A percentile compares a stretch with the other conserved stretches of the same genome.
Conservation (phyloP, 2,797 vertebrate species). For the Fundulus diaphanus region DNA sequence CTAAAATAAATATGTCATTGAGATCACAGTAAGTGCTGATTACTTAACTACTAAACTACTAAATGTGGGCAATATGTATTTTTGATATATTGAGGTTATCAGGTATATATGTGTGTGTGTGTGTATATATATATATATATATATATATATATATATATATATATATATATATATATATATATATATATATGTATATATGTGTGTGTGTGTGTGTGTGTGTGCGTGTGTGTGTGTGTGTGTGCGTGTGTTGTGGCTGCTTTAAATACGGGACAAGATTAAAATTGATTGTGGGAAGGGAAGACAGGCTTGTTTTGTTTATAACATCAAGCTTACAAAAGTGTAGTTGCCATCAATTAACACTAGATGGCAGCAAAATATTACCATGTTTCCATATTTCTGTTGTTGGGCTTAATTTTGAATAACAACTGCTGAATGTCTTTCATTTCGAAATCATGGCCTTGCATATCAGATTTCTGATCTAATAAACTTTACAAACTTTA, state of each 20-base stretch:
- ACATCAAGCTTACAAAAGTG: not conserved
- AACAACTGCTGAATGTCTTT: not conserved
- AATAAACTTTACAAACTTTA: not conserved
- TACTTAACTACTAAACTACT: not conserved
- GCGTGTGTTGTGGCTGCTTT: not conserved
- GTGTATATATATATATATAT: too few relatives aligned
- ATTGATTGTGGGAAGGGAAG: not conserved
- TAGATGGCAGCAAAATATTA: slow-evolving; percentile 63
- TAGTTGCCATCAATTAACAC: slow-evolving; percentile 46
- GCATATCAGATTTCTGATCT: not conserved
- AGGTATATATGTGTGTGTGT: not conserved
- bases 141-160: too few relatives aligned
- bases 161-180: too few relatives aligned
- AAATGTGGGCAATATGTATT: slow-evolving; percentile 8
- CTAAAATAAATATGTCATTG: not conserved
- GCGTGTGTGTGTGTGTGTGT: too few relatives aligned
- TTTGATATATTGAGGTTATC: slow-evolving; percentile 3
- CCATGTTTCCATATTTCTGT: slow-evolving; percentile 4
- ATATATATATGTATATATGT: too few relatives aligned
- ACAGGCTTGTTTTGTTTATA: not conserved
- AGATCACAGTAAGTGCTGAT: not conserved
- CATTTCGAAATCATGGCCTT: not conserved
- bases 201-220: too few relatives aligned
- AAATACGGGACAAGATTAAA: not conserved
- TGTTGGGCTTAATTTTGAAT: slow-evolving; percentile 3